Evolutionary conservation across 2,888 invertebrate genomes (phyloP).

Genomic region (Morpho achilles): DNA sequence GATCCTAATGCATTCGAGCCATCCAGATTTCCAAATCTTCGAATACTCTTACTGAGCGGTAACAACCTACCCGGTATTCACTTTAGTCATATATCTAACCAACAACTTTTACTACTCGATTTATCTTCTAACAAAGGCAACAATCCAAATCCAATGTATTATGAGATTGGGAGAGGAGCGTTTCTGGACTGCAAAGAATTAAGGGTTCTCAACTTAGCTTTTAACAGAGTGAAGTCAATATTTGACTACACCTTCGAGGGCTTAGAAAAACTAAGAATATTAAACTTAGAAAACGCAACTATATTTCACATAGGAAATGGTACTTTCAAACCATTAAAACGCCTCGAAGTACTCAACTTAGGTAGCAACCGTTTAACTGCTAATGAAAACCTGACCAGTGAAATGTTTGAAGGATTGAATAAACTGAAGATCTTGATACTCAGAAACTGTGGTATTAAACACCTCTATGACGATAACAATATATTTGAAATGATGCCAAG

Average conservation of each 20-base stretch:
- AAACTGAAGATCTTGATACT: conserved; percentile 68
- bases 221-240: conserved; percentile 73
- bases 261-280: conserved; percentile 61
- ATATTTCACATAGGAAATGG: conserved; percentile 66
- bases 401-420: conserved; percentile 68
- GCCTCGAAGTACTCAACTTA: conserved; percentile 70
- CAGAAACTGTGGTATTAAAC: conserved; percentile 71
- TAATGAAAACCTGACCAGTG: conserved; percentile 56
- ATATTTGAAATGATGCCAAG: conserved; percentile 72
- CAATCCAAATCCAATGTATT: conserved; percentile 61
- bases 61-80: conserved; percentile 78
- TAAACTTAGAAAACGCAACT: conserved; percentile 75
- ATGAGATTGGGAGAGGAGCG: conserved; percentile 68
- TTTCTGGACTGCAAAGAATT: conserved; percentile 70
- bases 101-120: conserved; percentile 70
- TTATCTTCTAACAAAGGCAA: conserved; percentile 72
- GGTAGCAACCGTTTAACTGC: conserved; percentile 73
- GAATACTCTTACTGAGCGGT: conserved; percentile 67
- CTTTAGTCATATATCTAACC: conserved; percentile 63
- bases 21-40: conserved; percentile 69
- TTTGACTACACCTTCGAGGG: conserved; percentile 73
- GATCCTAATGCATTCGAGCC: conserved; percentile 66
- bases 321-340: conserved; percentile 64
- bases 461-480: conserved; percentile 59
- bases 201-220: conserved; percentile 70